Evolutionary conservation across 1,140 invertebrate species (phyloP).

Genomic region (Calycopis cecrops): DNA sequence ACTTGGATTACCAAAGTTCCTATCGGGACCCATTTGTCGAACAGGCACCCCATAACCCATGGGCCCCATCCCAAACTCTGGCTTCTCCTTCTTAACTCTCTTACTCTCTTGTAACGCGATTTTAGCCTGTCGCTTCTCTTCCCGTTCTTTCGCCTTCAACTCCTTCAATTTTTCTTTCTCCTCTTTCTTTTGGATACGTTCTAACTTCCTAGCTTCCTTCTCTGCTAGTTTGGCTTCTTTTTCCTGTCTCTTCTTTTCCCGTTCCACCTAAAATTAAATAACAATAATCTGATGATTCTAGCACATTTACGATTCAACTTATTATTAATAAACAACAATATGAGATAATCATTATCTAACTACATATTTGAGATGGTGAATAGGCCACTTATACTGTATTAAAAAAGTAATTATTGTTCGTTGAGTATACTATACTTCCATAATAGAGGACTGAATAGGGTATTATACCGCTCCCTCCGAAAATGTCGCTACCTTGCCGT

Average conservation of each 20-base stretch:
- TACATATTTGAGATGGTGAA: too few species aligned
- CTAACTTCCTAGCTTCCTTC: conserved; percentile 77
- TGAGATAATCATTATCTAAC: too few species aligned
- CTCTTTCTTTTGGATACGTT: conserved; percentile 77
- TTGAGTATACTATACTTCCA: too few species aligned
- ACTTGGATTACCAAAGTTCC: conserved; percentile 18
- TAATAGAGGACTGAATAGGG: too few species aligned
- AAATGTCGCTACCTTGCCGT: too few species aligned
- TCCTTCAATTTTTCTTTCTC: conserved; percentile 78
- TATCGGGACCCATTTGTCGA: conserved; percentile 17
- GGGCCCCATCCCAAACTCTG: conserved; percentile 27
- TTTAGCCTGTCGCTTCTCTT: conserved; percentile 63
- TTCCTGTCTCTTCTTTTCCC: conserved; percentile 65
- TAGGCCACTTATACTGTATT: too few species aligned
- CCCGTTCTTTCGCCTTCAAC: conserved; percentile 64
- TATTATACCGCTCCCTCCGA: too few species aligned
- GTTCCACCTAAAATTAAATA: conserved; percentile 40
- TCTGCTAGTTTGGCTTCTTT: conserved; percentile 72
- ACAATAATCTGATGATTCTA: too few species aligned
- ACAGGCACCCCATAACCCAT: conserved; percentile 25
- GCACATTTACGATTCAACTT: too few species aligned
- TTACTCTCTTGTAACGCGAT: conserved; percentile 63
- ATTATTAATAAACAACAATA: too few species aligned
- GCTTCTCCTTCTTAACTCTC: conserved; percentile 54
- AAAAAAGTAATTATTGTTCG: too few species aligned